phyloP scores from a whole-genome alignment of 2,797 vertebrate species.

The Tolypeutes matacus region DNA sequence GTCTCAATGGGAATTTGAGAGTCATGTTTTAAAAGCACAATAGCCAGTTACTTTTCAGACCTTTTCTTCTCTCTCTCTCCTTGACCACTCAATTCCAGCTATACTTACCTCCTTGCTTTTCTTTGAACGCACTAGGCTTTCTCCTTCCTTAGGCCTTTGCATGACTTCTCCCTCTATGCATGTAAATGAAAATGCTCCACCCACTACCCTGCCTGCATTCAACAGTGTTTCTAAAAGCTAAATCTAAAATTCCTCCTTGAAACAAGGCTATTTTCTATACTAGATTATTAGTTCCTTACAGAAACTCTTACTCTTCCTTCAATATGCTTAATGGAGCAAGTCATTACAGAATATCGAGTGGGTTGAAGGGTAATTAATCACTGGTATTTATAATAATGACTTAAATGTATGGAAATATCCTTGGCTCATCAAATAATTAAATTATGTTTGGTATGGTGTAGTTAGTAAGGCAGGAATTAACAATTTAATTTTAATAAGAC shows the following conservation, averaged over 20 bases:
- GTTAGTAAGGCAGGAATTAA: constrained; percentile 15
- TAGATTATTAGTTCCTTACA: constrained; percentile 26
- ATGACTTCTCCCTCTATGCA: too few species aligned
- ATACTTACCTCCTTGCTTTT: background rate
- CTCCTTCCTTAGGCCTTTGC: background rate
- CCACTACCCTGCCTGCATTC: background rate
- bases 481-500: constrained; percentile 53
- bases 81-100: background rate
- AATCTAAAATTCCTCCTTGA: constrained; percentile 21
- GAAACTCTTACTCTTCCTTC: constrained; percentile 45
- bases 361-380: constrained; percentile 47
- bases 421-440: constrained; percentile 61
- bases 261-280: background rate
- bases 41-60: background rate
- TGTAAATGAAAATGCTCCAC: background rate
- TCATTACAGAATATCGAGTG: constrained; percentile 48
- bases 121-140: background rate
- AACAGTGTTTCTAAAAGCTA: background rate
- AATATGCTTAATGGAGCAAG: constrained; percentile 49
- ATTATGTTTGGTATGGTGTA: constrained; percentile 22
- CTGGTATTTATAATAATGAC: constrained; percentile 58
- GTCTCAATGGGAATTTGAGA: background rate
- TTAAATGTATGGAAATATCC: constrained; percentile 57
- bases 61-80: background rate
- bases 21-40: background rate